Evolutionary conservation across 1,140 invertebrate genomes (phyloP).

Genomic region (Hycleus cichorii): DNA sequence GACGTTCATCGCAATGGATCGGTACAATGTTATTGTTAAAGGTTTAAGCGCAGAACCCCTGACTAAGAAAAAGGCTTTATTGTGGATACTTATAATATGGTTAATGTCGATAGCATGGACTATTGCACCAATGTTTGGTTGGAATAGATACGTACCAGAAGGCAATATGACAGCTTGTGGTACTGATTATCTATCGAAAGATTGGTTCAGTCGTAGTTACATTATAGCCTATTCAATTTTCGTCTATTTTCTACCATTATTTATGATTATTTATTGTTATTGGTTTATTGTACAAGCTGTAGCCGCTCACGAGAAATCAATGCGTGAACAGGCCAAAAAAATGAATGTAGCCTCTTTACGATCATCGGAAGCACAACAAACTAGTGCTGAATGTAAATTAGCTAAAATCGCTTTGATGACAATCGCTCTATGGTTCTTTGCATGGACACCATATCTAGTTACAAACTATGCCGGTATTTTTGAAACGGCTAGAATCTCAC

Average conservation of each 20-base stretch:
- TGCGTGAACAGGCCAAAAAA: conserved; percentile 78
- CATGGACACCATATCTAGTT: conserved; percentile 77
- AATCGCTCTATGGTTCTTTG: conserved; percentile 74
- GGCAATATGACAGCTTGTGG: conserved; percentile 81
- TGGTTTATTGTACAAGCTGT: conserved; percentile 73
- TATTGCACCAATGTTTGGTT: conserved; percentile 66
- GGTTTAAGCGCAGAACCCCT: conserved; percentile 65
- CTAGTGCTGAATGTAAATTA: conserved; percentile 66
- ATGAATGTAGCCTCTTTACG: conserved; percentile 76
- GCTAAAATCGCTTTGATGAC: conserved; percentile 78
- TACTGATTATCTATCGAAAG: conserved; percentile 69
- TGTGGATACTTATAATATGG: conserved; percentile 66
- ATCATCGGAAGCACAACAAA: conserved; percentile 56
- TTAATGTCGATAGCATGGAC: conserved; percentile 59
- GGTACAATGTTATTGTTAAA: conserved; percentile 77
- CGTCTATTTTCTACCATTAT: conserved; percentile 63
- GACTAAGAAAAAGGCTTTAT: conserved; percentile 58
- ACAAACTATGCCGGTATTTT: conserved; percentile 74
- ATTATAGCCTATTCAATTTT: conserved; percentile 63
- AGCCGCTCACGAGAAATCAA: conserved; percentile 68
- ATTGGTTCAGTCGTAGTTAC: conserved; percentile 59
- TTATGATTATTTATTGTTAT: conserved; percentile 69
- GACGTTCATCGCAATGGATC: conserved; percentile 72
- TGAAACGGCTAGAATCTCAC: conserved; percentile 55
- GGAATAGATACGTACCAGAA: conserved; percentile 82